phyloP scores from a whole-genome alignment of 1,140 invertebrate genomes.

The Idris sp. region DNA sequence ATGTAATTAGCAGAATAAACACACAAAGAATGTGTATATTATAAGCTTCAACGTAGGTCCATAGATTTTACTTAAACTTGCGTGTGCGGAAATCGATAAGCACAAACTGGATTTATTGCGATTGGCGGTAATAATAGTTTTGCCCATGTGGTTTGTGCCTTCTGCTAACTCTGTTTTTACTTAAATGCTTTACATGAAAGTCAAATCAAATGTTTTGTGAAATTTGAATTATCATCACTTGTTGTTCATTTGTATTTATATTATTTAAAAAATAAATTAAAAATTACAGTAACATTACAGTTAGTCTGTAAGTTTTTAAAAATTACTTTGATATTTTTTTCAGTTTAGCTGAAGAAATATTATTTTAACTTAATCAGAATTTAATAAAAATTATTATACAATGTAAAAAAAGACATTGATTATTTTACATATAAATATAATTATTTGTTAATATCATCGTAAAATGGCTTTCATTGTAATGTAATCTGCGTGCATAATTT shows the following conservation, averaged over 20 bases:
- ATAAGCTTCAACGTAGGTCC: conserved; percentile 36
- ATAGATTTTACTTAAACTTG: conserved; percentile 66
- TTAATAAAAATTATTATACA: too few species aligned
- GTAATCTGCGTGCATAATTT: conserved; percentile 52
- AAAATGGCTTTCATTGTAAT: conserved; percentile 50
- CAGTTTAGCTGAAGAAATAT: too few species aligned
- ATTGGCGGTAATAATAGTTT: conserved; percentile 73
- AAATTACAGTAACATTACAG: too few species aligned
- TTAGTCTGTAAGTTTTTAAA: too few species aligned
- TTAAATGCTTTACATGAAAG: conserved; percentile 30
- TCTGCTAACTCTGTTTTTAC: conserved; percentile 43
- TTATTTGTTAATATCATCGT: conserved; percentile 44
- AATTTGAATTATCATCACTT: too few species aligned
- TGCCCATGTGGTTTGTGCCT: conserved; percentile 60
- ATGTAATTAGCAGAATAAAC: conserved; percentile 4
- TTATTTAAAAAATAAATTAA: too few species aligned
- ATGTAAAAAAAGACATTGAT: conserved; percentile 41
- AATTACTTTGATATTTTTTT: too few species aligned
- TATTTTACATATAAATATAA: too few species aligned
- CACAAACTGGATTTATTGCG: conserved; percentile 70
- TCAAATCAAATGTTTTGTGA: conserved; percentile 17
- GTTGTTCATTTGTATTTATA: too few species aligned
- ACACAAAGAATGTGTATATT: conserved; percentile 12
- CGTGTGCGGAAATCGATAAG: conserved; percentile 66
- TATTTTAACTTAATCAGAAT: too few species aligned